Evolutionary conservation across 53 echinoderm and acorn worm species (phyloP), one percentile per base, ranked within the genome.

Genomic region (Henricia sp.): DNA sequence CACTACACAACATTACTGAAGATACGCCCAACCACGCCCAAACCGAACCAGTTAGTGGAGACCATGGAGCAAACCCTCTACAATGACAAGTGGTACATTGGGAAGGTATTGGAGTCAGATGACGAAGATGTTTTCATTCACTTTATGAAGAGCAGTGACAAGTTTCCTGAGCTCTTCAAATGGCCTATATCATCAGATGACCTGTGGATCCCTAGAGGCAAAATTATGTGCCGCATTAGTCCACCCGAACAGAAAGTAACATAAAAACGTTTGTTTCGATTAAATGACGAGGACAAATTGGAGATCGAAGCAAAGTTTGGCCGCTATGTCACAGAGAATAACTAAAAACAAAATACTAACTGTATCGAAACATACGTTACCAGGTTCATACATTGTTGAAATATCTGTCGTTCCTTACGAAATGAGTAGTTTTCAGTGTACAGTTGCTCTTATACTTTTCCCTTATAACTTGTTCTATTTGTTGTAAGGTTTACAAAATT

Each of bases 171-270:
- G 26, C 50, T 50, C 23, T 67, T 67, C 70, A 83, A 83, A 69
- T 83, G 83, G 56, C 84, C 84, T 37, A 17, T 16, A 54, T 36
- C 37, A 69, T 46, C 37, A 52, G 84, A 84, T 50, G 84, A 84
- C 36, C 44, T 84, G 38, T 84, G 84, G 68, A 51, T 84, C 20
- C 70, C 68, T 20, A 53, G 50, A 36, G 26, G 17, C 21, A 37
- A 51, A 24, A 44, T 82, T 41, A 27, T 67, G 8, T 62, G 39
- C 30, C 35, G 13, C 38, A 66, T 64, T 33, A 48, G 35, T 20
- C 12, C 20, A 52, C 52, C 69, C 12, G 16, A 59, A 43, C 77
- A 44, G 1, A 70, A 25, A 44, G 48, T 6, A 24, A 43, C 46
- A 44, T 70, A 44, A 1, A 70, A 70, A 44, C 44, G 46, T 44